Evolutionary conservation across 2,113 vertebrate genomes (phyloP).

Genomic region (Peucedramus taeniatus): DNA sequence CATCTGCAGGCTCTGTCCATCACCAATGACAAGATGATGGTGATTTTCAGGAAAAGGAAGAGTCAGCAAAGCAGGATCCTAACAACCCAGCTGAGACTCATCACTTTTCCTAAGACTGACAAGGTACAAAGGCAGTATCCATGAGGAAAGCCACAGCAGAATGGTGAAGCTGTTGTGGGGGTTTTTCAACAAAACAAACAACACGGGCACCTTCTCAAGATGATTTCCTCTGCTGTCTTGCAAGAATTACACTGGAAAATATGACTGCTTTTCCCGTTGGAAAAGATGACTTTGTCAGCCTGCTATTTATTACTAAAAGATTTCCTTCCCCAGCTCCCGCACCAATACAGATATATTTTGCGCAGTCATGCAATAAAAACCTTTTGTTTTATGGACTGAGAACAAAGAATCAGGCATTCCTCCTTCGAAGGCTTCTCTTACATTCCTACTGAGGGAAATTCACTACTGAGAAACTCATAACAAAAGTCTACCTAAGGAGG

Average conservation of each 20-base stretch:
- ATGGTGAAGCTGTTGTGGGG: neutral
- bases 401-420: neutral
- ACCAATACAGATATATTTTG: neutral
- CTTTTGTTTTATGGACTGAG: neutral
- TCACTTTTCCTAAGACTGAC: neutral
- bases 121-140: neutral
- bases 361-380: neutral
- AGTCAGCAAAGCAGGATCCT: neutral
- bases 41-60: neutral
- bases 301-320: neutral
- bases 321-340: neutral
- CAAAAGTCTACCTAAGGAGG: neutral
- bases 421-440: neutral
- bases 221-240: neutral
- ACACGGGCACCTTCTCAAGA: neutral
- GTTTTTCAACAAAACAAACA: neutral
- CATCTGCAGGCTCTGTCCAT: neutral
- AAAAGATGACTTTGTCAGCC: neutral
- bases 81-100: neutral
- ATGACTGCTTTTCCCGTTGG: neutral
- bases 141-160: neutral
- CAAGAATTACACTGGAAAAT: neutral
- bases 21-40: neutral
- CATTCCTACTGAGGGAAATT: neutral
- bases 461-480: neutral